These are phyloP conservation scores for Fregata magnificens DNA, from an alignment of 2,113 vertebrate species.

Conservation along the genomic window DNA sequence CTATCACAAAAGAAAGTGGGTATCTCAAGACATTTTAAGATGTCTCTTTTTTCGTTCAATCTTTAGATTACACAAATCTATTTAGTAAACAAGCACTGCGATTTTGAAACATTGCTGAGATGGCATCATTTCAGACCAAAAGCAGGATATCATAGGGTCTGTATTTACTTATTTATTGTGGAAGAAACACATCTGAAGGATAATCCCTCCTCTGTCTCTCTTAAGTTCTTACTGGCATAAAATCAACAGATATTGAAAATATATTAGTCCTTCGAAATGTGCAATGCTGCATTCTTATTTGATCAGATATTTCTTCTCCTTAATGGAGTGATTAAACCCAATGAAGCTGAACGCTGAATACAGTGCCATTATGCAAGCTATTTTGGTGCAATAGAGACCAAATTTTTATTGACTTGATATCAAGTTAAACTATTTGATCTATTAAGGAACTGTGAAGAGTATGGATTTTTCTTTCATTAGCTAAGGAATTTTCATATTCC, in stretches of 20 bases:
- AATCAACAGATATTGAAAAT: background rate
- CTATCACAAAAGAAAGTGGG: background rate
- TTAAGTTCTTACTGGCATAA: background rate
- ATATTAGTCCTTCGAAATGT: background rate
- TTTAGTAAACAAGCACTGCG: background rate
- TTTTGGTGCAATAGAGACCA: background rate
- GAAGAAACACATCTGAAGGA: background rate
- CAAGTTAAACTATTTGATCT: background rate
- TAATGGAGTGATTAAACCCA: background rate
- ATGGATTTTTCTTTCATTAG: conserved; percentile 11
- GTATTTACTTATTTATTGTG: background rate
- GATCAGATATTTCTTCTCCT: background rate
- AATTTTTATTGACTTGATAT: conserved; percentile 19
- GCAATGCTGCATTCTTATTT: background rate
- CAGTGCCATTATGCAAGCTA: background rate
- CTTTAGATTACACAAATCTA: background rate
- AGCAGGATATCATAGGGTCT: background rate
- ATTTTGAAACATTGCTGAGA: background rate
- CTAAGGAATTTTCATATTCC: background rate
- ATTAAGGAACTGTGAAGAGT: background rate
- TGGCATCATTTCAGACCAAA: background rate
- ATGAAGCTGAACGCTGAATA: background rate
- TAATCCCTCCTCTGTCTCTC: background rate
- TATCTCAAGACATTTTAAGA: background rate
- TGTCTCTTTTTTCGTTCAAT: background rate